A percentile compares a stretch with the other conserved stretches of the same genome.
Conservation (phyloP, 2,888 invertebrate species). For the Phoronis australis region DNA sequence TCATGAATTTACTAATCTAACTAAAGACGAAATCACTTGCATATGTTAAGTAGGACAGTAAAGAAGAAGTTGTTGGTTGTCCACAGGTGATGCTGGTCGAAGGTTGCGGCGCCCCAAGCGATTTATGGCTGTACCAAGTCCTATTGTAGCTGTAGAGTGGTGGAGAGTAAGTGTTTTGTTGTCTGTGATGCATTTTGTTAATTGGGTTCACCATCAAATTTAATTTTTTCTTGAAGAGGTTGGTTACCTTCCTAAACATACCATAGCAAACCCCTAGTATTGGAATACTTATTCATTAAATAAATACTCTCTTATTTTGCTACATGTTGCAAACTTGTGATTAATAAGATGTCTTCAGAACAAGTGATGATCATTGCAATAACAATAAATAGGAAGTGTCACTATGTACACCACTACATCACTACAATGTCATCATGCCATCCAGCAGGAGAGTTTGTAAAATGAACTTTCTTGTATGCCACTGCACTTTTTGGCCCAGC, state of each 20-base stretch:
- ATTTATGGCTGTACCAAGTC: slow-evolving; percentile 63
- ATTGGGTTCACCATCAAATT: slow-evolving; percentile 1
- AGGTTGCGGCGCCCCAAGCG: slow-evolving; percentile 60
- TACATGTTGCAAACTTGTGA: too few relatives aligned
- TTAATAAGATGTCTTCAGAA: too few relatives aligned
- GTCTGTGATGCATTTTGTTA: neutral
- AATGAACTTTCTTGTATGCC: too few relatives aligned
- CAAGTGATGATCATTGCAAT: too few relatives aligned
- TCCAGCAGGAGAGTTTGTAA: neutral
- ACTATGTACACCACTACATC: neutral
- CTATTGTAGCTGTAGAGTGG: slow-evolving; percentile 67
- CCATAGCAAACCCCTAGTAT: neutral
- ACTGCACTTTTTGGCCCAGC: too few relatives aligned
- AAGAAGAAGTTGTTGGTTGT: too few relatives aligned
- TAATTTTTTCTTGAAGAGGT: slow-evolving; percentile 10
- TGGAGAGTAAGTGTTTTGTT: slow-evolving; percentile 63
- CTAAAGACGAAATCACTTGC: too few relatives aligned
- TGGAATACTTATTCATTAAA: too few relatives aligned
- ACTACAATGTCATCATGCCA: neutral
- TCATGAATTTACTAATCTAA: too few relatives aligned
- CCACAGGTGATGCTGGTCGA: slow-evolving; percentile 37
- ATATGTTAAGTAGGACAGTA: too few relatives aligned
- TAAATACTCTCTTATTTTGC: too few relatives aligned
- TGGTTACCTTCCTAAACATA: neutral
- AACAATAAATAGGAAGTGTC: too few relatives aligned